Base-by-base conservation (phyloP, 35 echinoderm and acorn worm species). In the Ophiothrix spiculata region DNA sequence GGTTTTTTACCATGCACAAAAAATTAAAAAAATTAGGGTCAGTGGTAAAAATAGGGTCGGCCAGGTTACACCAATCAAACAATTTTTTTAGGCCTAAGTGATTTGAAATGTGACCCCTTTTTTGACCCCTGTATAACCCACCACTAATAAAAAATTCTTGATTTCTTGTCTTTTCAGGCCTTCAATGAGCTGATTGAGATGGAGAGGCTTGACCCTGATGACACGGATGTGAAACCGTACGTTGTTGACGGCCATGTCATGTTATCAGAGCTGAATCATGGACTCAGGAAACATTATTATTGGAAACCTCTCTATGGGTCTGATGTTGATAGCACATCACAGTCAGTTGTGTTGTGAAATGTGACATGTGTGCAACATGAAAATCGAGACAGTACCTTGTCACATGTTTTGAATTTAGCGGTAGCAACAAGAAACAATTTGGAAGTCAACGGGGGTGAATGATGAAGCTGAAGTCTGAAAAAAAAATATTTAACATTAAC, bases 281-380 rank as follows among this genome's bases (percentile, higher is more conserved):
- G 95, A 15, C 41, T 98, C 39, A 82, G 91, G 35, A 56, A 91
- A 3, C 91, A 98, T 64, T 98, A 98, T 86, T 98, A 98, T 83
- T 98, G 95, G 95, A 94, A 88, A 28, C 95, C 95, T 33, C 93
- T 93, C 79, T 98, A 80, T 80, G 95, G 95, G 0, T 77, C 91
- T 1, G 95, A 98, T 88, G 88, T 84, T 77, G 85, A 87, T 37
- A 49, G 19, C 42, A 49, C 19, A n/a, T n/a, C n/a, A n/a, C n/a
- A n/a, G 42, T 49, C 42, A 10, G 42, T 49, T 49, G 42, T 49
- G 6, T 10, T 49, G 42, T 49, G 19, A 49, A 49, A 49, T 10
- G 6, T 10, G 42, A 49, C 19, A 10, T 49, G 42, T 49, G 19
- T 49, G 42, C n/a, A n/a, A n/a, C n/a, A n/a, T n/a, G n/a, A n/a